Percentiles rank a stretch among this genome's conserved stretches.
Evolutionary conservation across 2,888 invertebrate species (phyloP).

Genomic region (Subacronicta megacephala): DNA sequence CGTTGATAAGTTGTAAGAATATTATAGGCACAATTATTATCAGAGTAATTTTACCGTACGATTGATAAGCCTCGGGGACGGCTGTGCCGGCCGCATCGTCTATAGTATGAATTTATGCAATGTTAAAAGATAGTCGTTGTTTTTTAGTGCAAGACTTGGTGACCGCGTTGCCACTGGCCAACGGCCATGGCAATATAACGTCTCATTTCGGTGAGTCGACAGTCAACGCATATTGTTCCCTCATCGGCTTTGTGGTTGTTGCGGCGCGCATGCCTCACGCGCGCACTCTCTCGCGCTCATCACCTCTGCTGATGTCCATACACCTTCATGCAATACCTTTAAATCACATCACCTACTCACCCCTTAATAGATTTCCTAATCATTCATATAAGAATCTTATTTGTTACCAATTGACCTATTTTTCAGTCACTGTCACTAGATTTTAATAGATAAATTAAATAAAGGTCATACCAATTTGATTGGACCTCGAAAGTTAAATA

Average conservation of each 20-base stretch:
- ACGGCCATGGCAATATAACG: conserved; percentile 89
- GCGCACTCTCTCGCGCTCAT: conserved; percentile 73
- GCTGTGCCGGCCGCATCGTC: conserved; percentile 46
- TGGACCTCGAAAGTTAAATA: conserved; percentile 47
- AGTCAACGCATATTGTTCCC: conserved; percentile 80
- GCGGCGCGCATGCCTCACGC: conserved; percentile 84
- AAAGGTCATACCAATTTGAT: conserved; percentile 48
- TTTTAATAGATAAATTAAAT: conserved; percentile 23
- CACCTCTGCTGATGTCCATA: conserved; percentile 69
- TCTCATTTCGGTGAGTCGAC: conserved; percentile 90
- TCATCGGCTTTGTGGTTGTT: conserved; percentile 88
- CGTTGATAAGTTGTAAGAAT: conserved; percentile 60
- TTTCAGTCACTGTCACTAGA: conserved; percentile 29
- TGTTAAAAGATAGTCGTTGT: conserved; percentile 88
- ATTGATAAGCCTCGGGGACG: conserved; percentile 65
- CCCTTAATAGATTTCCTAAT: conserved; percentile 13
- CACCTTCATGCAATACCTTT: conserved; percentile 42
- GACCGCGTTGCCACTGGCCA: conserved; percentile 89
- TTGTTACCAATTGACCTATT: conserved; percentile 30
- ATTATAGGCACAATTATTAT: conserved; percentile 59
- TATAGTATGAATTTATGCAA: conserved; percentile 77
- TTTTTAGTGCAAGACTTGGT: conserved; percentile 90
- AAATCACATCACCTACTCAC: conserved; percentile 18
- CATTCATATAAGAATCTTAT: conserved; percentile 46
- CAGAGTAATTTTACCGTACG: conserved; percentile 61